Conservation (phyloP, 1,140 invertebrate species). For the Pygmarrhopalites habei region DNA sequence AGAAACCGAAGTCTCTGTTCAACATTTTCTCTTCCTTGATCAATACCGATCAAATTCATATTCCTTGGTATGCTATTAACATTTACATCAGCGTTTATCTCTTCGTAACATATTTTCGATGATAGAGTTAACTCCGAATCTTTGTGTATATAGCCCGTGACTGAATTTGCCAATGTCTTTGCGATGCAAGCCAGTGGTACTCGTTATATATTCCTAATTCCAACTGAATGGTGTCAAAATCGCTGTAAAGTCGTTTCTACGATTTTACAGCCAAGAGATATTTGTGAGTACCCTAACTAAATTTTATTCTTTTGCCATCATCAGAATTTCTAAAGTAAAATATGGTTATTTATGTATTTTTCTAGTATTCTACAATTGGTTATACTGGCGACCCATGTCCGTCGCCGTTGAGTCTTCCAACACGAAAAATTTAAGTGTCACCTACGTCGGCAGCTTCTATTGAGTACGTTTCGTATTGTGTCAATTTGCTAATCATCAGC, state of each 20-base stretch:
- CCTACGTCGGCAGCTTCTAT: conserved; percentile 52
- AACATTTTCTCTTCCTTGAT: conserved; percentile 64
- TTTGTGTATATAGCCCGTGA: conserved; percentile 51
- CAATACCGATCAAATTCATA: conserved; percentile 53
- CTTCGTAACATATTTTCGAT: too few species aligned
- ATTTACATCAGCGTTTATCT: too few species aligned
- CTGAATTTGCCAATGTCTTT: conserved; percentile 68
- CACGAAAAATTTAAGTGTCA: conserved; percentile 53
- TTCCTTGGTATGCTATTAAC: conserved; percentile 48
- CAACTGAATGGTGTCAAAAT: conserved; percentile 58
- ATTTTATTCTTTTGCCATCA: conserved; percentile 8
- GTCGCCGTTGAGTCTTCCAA: conserved; percentile 49
- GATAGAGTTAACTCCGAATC: too few species aligned
- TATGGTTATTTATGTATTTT: conserved; percentile 40
- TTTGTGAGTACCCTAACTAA: conserved; percentile 53
- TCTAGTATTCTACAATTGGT: conserved; percentile 76
- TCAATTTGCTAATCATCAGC: neutral
- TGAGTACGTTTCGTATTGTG: too few species aligned
- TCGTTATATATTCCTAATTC: conserved; percentile 56
- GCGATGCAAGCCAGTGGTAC: conserved; percentile 58
- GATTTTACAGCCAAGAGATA: conserved; percentile 56
- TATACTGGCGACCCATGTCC: conserved; percentile 67
- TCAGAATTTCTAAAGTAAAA: neutral
- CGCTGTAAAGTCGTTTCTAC: conserved; percentile 58
- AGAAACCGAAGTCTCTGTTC: conserved; percentile 59